Conservation (phyloP, 2,113 vertebrate genomes). For the Alouatta palliata region DNA sequence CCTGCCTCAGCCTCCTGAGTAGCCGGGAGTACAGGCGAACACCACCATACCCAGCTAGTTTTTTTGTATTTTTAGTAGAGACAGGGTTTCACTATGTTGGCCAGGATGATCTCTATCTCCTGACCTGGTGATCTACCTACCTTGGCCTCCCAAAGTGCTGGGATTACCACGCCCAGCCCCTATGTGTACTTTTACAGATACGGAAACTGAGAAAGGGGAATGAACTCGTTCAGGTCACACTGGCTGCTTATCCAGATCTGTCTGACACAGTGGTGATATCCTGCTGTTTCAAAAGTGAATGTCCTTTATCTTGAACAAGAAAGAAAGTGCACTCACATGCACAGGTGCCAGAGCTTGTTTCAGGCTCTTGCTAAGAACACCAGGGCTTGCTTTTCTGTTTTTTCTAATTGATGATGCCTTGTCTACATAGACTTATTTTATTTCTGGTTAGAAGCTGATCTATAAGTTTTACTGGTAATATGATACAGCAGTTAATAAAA, state of each 20-base stretch:
- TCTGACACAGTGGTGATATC: neutral
- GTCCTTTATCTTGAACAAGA: neutral
- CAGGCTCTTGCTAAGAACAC: neutral
- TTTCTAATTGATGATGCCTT: neutral
- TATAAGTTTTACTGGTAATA: neutral
- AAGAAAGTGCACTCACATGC: too few relatives aligned
- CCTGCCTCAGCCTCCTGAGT: too few relatives aligned
- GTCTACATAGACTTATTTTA: neutral
- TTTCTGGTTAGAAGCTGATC: neutral
- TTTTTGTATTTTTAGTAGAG: too few relatives aligned
- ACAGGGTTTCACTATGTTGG: too few relatives aligned
- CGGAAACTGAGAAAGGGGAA: neutral
- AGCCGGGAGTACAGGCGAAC: too few relatives aligned
- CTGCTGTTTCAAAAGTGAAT: neutral
- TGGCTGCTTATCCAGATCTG: neutral
- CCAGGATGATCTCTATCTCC: too few relatives aligned
- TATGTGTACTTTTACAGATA: neutral
- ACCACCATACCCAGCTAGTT: too few relatives aligned
- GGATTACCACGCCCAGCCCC: too few relatives aligned
- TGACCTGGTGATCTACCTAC: accelerated
- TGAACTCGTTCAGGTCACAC: neutral
- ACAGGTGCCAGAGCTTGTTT: neutral
- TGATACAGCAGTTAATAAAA: neutral
- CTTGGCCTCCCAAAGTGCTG: too few relatives aligned
- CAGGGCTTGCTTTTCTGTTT: neutral